phyloP scores from a whole-genome alignment of 2,888 invertebrate species.

The Sphinx pinastri region DNA sequence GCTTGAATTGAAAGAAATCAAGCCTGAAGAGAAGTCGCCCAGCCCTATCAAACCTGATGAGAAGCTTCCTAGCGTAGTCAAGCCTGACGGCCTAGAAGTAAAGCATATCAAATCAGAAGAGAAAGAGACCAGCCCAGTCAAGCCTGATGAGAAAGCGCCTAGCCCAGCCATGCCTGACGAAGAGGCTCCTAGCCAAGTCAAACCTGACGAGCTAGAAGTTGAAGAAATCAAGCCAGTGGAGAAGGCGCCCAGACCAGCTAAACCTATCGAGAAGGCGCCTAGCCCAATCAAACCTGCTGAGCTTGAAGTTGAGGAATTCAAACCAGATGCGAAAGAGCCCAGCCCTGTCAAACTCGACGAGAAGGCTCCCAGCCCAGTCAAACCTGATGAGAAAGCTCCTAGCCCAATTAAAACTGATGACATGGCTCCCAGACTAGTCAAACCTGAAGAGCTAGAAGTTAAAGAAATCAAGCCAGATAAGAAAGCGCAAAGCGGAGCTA shows the following conservation, averaged over 20 bases:
- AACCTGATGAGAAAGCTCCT: not conserved
- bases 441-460: not conserved
- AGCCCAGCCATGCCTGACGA: constrained; percentile 26
- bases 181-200: constrained; percentile 27
- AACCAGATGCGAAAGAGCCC: not conserved
- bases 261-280: constrained; percentile 30
- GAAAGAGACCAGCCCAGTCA: constrained; percentile 23
- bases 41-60: too few species aligned
- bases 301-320: constrained; percentile 8
- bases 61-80: too few species aligned
- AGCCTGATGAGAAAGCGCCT: constrained; percentile 24
- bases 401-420: too few species aligned
- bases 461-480: too few species aligned
- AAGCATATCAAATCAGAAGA: not conserved
- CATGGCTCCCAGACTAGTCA: too few species aligned
- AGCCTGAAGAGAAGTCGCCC: too few species aligned
- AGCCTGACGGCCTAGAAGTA: too few species aligned
- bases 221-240: constrained; percentile 4
- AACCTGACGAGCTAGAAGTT: not conserved
- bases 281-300: constrained; percentile 25
- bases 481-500: too few species aligned
- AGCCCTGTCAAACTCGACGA: too few species aligned
- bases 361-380: too few species aligned
- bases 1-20: not conserved
- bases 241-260: constrained; percentile 17